phyloP scores from a whole-genome alignment of 2,797 vertebrate genomes.

The Enteromius thamalakanensis region DNA sequence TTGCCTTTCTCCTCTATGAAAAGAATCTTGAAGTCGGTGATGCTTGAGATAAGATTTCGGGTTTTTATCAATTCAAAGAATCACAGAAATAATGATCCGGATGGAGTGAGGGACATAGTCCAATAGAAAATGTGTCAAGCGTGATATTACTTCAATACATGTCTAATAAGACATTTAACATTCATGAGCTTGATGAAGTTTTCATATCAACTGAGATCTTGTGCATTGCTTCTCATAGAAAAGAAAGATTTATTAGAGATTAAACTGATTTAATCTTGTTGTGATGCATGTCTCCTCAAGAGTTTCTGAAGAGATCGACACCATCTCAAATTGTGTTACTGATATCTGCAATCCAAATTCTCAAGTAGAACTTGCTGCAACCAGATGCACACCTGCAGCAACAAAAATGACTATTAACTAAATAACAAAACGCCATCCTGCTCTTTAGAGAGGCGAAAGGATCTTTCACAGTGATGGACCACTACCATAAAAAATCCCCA shows the following conservation, averaged over 20 bases:
- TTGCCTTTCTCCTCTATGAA: slow-evolving; percentile 1
- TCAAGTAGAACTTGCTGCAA: neutral
- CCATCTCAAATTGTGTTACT: neutral
- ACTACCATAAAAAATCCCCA: neutral
- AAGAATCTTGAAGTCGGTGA: neutral
- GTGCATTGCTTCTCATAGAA: neutral
- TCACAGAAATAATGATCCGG: neutral
- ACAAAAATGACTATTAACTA: slow-evolving; percentile 2
- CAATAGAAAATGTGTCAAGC: slow-evolving; percentile 1
- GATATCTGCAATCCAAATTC: neutral
- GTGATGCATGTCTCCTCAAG: neutral
- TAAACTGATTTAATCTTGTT: neutral
- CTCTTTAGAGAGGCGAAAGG: neutral
- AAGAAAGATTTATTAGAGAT: neutral
- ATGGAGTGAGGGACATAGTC: neutral
- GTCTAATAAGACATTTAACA: neutral
- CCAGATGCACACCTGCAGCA: neutral
- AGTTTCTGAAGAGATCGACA: neutral
- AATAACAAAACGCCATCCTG: neutral
- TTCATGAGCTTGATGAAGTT: neutral
- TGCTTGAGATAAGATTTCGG: neutral
- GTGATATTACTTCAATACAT: neutral
- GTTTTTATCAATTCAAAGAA: slow-evolving; percentile 9
- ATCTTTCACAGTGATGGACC: neutral
- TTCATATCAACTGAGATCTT: neutral